These are phyloP conservation scores for Mus pahari DNA, from an alignment of 2,113 vertebrate species.

Conservation along the genomic window DNA sequence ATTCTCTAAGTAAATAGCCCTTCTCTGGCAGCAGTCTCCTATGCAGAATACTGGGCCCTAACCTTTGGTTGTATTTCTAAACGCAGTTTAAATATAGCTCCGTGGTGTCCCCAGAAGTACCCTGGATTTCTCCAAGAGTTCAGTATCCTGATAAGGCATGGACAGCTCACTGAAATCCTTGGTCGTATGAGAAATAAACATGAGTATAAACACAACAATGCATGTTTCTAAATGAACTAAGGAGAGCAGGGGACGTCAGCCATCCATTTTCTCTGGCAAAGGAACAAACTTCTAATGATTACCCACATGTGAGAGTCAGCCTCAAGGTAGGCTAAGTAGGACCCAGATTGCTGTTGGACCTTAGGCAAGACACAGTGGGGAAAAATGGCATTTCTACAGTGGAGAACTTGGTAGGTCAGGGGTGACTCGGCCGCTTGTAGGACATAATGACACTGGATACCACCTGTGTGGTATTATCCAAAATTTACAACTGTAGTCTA, in stretches of 20 bases:
- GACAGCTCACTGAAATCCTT: conserved; percentile 33
- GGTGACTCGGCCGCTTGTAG: not conserved
- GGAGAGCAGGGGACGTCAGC: not conserved
- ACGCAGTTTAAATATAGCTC: conserved; percentile 56
- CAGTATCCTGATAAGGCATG: not conserved
- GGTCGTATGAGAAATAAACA: conserved; percentile 29
- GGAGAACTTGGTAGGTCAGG: not conserved
- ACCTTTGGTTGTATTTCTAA: conserved; percentile 38
- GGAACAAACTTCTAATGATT: conserved; percentile 12
- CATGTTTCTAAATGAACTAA: conserved; percentile 33
- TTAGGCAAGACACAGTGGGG: not conserved
- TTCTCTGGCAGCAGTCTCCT: conserved; percentile 35
- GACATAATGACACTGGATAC: not conserved
- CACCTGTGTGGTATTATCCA: not conserved
- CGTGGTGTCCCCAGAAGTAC: not conserved
- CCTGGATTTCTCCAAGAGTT: conserved; percentile 32
- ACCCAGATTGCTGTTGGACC: not conserved
- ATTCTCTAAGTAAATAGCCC: not conserved
- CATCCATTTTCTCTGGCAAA: conserved; percentile 6
- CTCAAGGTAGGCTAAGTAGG: not conserved
- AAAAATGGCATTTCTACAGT: not conserved
- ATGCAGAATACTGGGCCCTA: conserved; percentile 16
- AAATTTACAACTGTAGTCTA: not conserved
- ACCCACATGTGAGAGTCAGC: not conserved
- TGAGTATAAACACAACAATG: conserved; percentile 23